Percentiles rank a stretch among this genome's conserved stretches.
Evolutionary conservation across 2,888 invertebrate species (phyloP).

Genomic region (Autographa gamma): DNA sequence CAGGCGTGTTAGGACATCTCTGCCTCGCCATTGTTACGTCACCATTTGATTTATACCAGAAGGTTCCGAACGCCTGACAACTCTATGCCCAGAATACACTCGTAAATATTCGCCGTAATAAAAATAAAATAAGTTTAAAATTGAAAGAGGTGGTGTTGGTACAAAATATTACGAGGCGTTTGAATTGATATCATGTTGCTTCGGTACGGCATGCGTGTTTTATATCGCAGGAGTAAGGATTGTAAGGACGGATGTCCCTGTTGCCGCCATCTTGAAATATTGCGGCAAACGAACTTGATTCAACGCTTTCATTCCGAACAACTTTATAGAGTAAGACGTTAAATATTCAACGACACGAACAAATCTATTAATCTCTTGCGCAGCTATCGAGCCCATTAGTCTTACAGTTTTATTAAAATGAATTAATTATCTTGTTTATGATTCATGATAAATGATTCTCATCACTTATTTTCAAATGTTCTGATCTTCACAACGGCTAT

Average conservation of each 20-base stretch:
- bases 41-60: slow-evolving; percentile 61
- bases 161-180: slow-evolving; percentile 47
- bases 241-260: slow-evolving; percentile 13
- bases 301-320: slow-evolving; percentile 24
- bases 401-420: slow-evolving; percentile 27
- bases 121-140: slow-evolving; percentile 54
- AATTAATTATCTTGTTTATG: neutral
- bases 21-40: slow-evolving; percentile 65
- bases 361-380: slow-evolving; percentile 29
- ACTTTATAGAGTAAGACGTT: slow-evolving; percentile 35
- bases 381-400: slow-evolving; percentile 37
- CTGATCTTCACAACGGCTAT: neutral
- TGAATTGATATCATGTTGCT: slow-evolving; percentile 54
- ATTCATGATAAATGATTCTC: neutral
- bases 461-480: neutral
- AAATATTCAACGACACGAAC: slow-evolving; percentile 44
- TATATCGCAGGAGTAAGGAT: slow-evolving; percentile 22
- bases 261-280: slow-evolving; percentile 26
- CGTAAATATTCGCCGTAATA: slow-evolving; percentile 52
- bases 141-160: slow-evolving; percentile 39
- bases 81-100: slow-evolving; percentile 49
- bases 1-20: slow-evolving; percentile 59
- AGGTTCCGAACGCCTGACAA: slow-evolving; percentile 43
- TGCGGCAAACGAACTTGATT: slow-evolving; percentile 15
- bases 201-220: slow-evolving; percentile 31